Conservation (phyloP, 2,113 vertebrate genomes). For the Ahaetulla prasina region DNA sequence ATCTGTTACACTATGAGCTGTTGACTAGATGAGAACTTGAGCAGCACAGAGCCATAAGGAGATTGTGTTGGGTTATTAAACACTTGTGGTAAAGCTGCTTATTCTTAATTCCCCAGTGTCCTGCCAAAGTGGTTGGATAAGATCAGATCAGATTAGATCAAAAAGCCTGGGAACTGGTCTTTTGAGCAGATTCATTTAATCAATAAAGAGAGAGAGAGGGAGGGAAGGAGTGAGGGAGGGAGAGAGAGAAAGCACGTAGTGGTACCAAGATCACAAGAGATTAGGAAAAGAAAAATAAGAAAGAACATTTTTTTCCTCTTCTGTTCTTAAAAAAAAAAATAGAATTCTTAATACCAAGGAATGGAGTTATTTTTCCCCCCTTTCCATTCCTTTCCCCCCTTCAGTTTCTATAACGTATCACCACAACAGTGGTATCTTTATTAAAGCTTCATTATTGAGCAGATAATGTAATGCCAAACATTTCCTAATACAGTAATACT, state of each 20-base stretch:
- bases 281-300: slow-evolving; percentile 63
- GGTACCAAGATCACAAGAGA: slow-evolving; percentile 62
- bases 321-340: slow-evolving; percentile 30
- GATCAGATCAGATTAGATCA: slow-evolving; percentile 85
- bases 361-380: neutral
- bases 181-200: slow-evolving; percentile 86
- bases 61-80: slow-evolving; percentile 94
- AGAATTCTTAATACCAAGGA: slow-evolving; percentile 47
- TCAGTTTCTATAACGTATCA: slow-evolving; percentile 39
- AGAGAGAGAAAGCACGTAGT: slow-evolving; percentile 58
- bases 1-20: slow-evolving; percentile 73
- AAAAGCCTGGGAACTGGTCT: slow-evolving; percentile 81
- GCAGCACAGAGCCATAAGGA: slow-evolving; percentile 81
- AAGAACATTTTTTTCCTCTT: slow-evolving; percentile 50
- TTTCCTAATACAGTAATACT: slow-evolving; percentile 52
- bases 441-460: slow-evolving; percentile 57
- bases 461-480: slow-evolving; percentile 49
- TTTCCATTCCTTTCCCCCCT: neutral
- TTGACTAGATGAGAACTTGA: slow-evolving; percentile 79
- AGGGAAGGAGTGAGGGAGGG: neutral
- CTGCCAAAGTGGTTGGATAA: slow-evolving; percentile 85
- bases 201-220: slow-evolving; percentile 70
- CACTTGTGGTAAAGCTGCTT: slow-evolving; percentile 91
- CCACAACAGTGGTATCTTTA: slow-evolving; percentile 45
- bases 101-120: slow-evolving; percentile 83